Percentiles rank a stretch among this genome's conserved stretches.
These are phyloP conservation scores for Notodonta dromedarius DNA, from an alignment of 2,888 invertebrate species.

Conservation along the genomic window DNA sequence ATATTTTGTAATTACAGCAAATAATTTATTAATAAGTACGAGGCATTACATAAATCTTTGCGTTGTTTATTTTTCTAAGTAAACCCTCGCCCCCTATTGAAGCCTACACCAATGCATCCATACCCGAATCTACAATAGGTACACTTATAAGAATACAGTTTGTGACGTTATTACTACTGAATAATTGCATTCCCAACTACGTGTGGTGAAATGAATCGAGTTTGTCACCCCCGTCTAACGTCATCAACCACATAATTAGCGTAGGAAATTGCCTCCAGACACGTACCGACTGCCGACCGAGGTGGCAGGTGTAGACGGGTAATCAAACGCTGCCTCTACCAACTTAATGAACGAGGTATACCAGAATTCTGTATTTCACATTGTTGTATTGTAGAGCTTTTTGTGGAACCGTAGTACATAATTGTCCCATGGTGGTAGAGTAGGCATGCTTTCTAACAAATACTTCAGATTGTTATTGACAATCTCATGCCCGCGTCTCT, in stretches of 20 bases:
- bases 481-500: background rate
- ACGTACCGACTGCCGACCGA: slow-evolving; percentile 29
- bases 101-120: too few species aligned
- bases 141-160: too few species aligned
- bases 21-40: too few species aligned
- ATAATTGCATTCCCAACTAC: background rate
- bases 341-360: background rate
- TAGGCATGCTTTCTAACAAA: background rate
- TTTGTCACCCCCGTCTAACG: slow-evolving; percentile 63
- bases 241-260: slow-evolving; percentile 75
- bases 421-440: background rate
- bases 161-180: too few species aligned
- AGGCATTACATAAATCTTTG: too few species aligned
- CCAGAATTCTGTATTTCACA: background rate
- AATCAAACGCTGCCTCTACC: slow-evolving; percentile 29
- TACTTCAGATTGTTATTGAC: too few species aligned
- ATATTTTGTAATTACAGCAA: too few species aligned
- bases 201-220: slow-evolving; percentile 53
- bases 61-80: too few species aligned
- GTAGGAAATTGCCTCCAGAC: slow-evolving; percentile 69
- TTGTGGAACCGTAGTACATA: background rate
- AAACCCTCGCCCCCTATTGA: too few species aligned
- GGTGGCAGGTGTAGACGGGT: slow-evolving; percentile 27
- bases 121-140: too few species aligned
- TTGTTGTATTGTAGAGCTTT: background rate